Evolutionary conservation across 2,888 invertebrate species (phyloP).

Genomic region (Mechanitis messenoides): DNA sequence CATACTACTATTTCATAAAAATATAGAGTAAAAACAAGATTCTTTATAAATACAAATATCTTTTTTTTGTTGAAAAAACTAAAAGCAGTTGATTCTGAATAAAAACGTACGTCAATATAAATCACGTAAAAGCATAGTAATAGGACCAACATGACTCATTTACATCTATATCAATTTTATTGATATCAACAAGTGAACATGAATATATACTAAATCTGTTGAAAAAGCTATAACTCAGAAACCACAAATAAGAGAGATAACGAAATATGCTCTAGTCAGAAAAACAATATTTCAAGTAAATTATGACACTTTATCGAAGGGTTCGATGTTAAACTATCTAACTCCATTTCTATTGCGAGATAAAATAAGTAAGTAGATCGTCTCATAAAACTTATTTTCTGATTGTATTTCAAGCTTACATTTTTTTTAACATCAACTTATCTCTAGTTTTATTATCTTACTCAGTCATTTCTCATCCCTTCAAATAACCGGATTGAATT

Average conservation of each 20-base stretch:
- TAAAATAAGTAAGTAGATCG: slow-evolving; percentile 64
- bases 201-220: slow-evolving; percentile 3
- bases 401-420: slow-evolving; percentile 39
- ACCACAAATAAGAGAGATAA: slow-evolving; percentile 49
- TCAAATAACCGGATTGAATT: neutral
- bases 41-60: too few species aligned
- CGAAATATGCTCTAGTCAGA: slow-evolving; percentile 51
- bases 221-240: slow-evolving; percentile 44
- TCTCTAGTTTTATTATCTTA: neutral
- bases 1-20: too few species aligned
- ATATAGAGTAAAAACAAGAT: too few species aligned
- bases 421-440: neutral
- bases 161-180: neutral
- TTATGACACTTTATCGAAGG: slow-evolving; percentile 69
- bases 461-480: neutral
- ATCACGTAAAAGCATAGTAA: too few species aligned
- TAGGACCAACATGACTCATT: neutral
- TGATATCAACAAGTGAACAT: slow-evolving; percentile 5
- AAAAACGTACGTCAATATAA: too few species aligned
- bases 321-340: slow-evolving; percentile 65
- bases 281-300: slow-evolving; percentile 65
- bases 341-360: slow-evolving; percentile 60
- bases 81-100: too few species aligned
- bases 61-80: too few species aligned
- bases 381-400: slow-evolving; percentile 44